A percentile compares a stretch with the other conserved stretches of the same genome.
These are phyloP conservation scores for Caenorhabditis sp. DNA, from an alignment of 2,888 invertebrate species.

Conservation along the genomic window DNA sequence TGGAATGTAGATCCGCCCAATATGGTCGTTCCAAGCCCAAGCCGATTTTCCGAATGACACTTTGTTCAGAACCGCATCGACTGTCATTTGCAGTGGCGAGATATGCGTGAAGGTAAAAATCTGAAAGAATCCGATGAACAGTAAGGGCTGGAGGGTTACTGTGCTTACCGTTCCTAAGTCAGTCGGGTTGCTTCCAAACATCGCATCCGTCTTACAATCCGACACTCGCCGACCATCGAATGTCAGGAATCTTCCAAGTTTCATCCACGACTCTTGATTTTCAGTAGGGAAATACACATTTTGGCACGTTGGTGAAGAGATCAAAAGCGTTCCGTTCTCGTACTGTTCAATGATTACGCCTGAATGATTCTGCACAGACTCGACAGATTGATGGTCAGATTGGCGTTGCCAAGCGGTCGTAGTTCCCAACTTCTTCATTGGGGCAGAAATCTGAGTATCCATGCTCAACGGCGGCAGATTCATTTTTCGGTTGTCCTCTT, in stretches of 20 bases:
- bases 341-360: slow-evolving; percentile 25
- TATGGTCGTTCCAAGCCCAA: slow-evolving; percentile 74
- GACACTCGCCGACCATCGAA: slow-evolving; percentile 48
- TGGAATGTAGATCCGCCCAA: slow-evolving; percentile 67
- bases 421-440: slow-evolving; percentile 19
- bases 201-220: background rate
- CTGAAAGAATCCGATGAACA: slow-evolving; percentile 20
- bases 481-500: background rate
- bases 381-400: slow-evolving; percentile 29
- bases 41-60: slow-evolving; percentile 57
- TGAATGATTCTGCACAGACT: slow-evolving; percentile 10
- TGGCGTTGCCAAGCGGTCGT: slow-evolving; percentile 16
- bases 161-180: slow-evolving; percentile 27
- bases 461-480: slow-evolving; percentile 4
- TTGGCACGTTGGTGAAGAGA: slow-evolving; percentile 27
- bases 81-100: background rate
- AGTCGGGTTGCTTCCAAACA: slow-evolving; percentile 21
- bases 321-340: background rate
- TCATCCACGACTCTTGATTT: slow-evolving; percentile 55
- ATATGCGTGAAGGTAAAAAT: background rate
- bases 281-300: slow-evolving; percentile 9
- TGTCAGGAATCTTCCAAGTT: slow-evolving; percentile 48
- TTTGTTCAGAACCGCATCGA: slow-evolving; percentile 67
- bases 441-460: background rate
- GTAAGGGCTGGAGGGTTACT: background rate